Evolutionary conservation across 2,113 vertebrate species (phyloP), one percentile per base, ranked within the genome.

Genomic region (Ctenomys sociabilis): DNA sequence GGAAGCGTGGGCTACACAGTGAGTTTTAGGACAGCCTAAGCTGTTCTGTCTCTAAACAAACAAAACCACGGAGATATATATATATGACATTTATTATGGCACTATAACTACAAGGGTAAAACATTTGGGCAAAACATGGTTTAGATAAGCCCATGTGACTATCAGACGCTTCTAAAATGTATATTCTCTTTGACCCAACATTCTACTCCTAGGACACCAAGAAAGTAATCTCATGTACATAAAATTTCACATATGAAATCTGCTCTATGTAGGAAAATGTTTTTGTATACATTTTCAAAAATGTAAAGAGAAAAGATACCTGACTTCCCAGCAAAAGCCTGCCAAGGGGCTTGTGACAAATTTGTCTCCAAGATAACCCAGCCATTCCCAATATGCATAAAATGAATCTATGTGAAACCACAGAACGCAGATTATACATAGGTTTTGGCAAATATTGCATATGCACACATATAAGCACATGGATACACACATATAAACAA

Each of bases 391-490:
- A 92, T 85, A 81, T 81, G 68, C 73, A 84, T 70, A 87, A 95
- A 91, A 91, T 61, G 5, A 96, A 83, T 26, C 80, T 66, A 61
- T 32, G 14, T 83, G 57, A 94, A 96, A 87, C 85, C 40, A 87
- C 1, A 96, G 66, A 63, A 85, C n/a, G 85, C 32, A 81, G 80
- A 83, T 73, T 93, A 96, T 61, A 94, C 59, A 45, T 30, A 95
- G 45, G n/a, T 93, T 49, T 93, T 86, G 49, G 91, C 66, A 97
- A 96, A 97, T 78, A 68, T 52, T 93, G 63, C 77, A 84, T 13
- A 90, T 49, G 86, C 91, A 95, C 68, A 96, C 85, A 96, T 80
- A 91, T 6, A 75, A 7, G 85, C 83, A 94, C 93, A 92, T 43
- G 78, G 43, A 91, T 54, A 91, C 9, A 82, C 68, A 92, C 64